Conservation (phyloP, 1,140 invertebrate genomes). For the Paracyclopina nana region DNA sequence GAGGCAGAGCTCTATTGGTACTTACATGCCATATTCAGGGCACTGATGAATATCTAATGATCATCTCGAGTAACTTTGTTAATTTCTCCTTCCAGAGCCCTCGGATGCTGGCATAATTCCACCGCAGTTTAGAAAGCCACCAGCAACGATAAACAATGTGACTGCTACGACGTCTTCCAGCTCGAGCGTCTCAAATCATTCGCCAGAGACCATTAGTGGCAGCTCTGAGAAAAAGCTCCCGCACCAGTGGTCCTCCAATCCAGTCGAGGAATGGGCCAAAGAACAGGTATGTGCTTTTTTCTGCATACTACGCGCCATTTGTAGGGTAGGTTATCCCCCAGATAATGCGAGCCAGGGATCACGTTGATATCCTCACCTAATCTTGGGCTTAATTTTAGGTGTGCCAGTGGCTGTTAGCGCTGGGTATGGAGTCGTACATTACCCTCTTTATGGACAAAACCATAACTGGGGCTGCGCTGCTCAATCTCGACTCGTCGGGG, state of each 20-base stretch:
- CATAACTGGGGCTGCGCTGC: constrained; percentile 54
- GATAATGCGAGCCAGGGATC: too few relatives aligned
- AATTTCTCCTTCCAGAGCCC: too few relatives aligned
- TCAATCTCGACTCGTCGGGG: constrained; percentile 62
- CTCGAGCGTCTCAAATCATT: constrained; percentile 28
- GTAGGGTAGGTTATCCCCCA: too few relatives aligned
- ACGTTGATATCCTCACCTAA: too few relatives aligned
- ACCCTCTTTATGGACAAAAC: constrained; percentile 58
- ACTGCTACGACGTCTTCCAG: constrained; percentile 30
- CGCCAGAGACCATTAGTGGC: constrained; percentile 21
- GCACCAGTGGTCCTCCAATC: constrained; percentile 45
- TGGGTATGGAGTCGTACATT: constrained; percentile 58
- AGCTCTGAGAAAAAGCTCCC: constrained; percentile 33
- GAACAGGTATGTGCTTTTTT: constrained; percentile 56
- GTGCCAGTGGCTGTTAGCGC: constrained; percentile 60
- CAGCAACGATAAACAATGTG: constrained; percentile 29
- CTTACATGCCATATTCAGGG: too few relatives aligned
- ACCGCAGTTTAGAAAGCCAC: constrained; percentile 1
- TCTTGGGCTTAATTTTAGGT: constrained; percentile 48
- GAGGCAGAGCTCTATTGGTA: too few relatives aligned
- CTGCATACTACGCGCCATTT: too few relatives aligned
- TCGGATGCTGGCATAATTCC: constrained; percentile 16
- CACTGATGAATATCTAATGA: too few relatives aligned
- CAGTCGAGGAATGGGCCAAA: constrained; percentile 61
- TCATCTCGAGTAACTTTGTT: too few relatives aligned